Base-by-base conservation (phyloP, 2,113 vertebrate species). In the Chloebia gouldiae region DNA sequence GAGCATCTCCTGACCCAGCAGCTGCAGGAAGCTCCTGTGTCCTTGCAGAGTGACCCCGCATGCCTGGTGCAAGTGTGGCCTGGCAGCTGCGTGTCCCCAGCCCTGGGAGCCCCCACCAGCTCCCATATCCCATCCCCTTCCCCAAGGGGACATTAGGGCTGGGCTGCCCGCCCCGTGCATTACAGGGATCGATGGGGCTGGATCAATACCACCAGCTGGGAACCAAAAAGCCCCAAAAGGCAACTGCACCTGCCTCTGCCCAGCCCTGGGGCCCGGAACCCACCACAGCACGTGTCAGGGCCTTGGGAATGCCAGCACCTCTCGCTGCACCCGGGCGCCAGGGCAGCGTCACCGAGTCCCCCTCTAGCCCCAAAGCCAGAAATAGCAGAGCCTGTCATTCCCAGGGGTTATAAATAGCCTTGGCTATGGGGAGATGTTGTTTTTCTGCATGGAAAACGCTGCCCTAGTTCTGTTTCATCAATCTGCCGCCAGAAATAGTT, bases 391-490 rank as follows among this genome's bases (percentile, higher is more conserved):
- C 95, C 95, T 23, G 71, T 96, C 92, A 97, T 98, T 99, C 98
- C 98, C 98, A 98, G 97, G 98, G 97, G 96, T 98, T 98, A 98
- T 97, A 98, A 98, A 98, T 98, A 98, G 97, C 93, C 90, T 65
- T 91, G 90, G 97, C 86, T 89, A 88, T 97, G 94, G 96, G 96
- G 97, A 97, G 91, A 97, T 15, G 98, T 98, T 98, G 93, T 97
- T 97, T 92, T 96, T 96, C 96, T 93, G 95, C 95, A 96, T 83
- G 97, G 97, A 97, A 96, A 98, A 98, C 6, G 35, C 95, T 97
- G 96, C 95, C 96, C 97, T 96, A 92, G 93, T 93, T 96, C 97
- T 97, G 91, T 94, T 96, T 97, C 95, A 64, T 86, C 95, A 96
- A 94, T 95, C 96, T 95, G 95, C 81, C 5, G 76, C 95, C 97